Evolutionary conservation across 1,140 invertebrate species (phyloP).

Genomic region (Zaprionus taronus): DNA sequence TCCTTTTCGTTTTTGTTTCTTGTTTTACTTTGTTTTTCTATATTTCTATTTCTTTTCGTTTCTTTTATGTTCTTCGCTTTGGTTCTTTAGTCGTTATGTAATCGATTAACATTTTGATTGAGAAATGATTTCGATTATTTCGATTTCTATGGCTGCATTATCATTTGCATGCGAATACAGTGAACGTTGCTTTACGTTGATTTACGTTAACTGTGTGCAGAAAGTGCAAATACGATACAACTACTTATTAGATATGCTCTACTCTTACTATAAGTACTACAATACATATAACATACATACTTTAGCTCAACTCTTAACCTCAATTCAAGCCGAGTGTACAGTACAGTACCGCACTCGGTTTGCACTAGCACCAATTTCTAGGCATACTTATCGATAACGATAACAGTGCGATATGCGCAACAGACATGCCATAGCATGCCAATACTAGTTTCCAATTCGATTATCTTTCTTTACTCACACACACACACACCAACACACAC

Average conservation of each 20-base stretch:
- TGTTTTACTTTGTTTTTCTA: neutral
- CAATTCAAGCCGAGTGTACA: conserved; percentile 11
- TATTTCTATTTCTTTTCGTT: conserved; percentile 13
- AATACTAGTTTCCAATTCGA: neutral
- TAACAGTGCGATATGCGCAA: conserved; percentile 11
- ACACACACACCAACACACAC: conserved; percentile 7
- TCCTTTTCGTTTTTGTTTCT: conserved; percentile 11
- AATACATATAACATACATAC: conserved; percentile 10
- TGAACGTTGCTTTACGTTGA: conserved; percentile 49
- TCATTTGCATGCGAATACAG: conserved; percentile 69
- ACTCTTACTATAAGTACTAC: conserved; percentile 11
- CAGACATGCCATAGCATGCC: conserved; percentile 30
- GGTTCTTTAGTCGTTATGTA: conserved; percentile 10
- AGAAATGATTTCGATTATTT: conserved; percentile 52
- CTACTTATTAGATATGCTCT: conserved; percentile 5
- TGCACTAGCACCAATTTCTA: conserved; percentile 36
- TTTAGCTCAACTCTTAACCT: neutral
- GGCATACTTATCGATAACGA: conserved; percentile 29
- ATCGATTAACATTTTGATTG: conserved; percentile 56
- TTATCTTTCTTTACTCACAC: neutral
- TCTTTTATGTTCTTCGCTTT: conserved; percentile 19
- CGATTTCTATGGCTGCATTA: conserved; percentile 66
- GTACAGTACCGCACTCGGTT: conserved; percentile 24
- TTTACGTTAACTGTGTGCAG: conserved; percentile 14
- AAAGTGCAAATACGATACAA: conserved; percentile 17